A percentile compares a stretch with the other conserved stretches of the same genome.
These are phyloP conservation scores for Mus spretus DNA, from an alignment of 2,797 vertebrate species.

Conservation along the genomic window DNA sequence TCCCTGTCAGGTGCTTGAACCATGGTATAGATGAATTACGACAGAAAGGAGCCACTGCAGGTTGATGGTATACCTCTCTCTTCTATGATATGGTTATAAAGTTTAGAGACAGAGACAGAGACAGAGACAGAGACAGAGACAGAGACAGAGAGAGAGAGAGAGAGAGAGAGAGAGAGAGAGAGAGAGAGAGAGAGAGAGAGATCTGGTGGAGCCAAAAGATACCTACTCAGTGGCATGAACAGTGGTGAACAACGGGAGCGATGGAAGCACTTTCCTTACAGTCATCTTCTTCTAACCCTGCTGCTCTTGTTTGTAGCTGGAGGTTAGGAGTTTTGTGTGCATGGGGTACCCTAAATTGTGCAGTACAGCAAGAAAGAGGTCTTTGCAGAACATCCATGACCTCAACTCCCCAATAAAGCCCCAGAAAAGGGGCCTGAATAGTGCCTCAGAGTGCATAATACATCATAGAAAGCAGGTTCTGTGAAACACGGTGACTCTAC, in stretches of 20 bases:
- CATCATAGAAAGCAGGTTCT: background rate
- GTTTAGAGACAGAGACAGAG: too few species aligned
- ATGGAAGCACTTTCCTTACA: constrained; percentile 7
- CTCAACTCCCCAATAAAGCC: too few species aligned
- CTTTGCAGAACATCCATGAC: background rate
- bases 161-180: too few species aligned
- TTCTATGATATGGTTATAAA: background rate
- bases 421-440: background rate
- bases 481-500: rapidly evolving
- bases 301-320: background rate
- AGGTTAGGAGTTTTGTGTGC: background rate
- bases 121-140: too few species aligned
- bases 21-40: background rate
- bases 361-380: background rate
- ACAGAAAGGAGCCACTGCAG: background rate
- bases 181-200: too few species aligned
- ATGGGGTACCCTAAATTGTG: background rate
- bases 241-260: background rate
- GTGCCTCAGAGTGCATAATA: background rate
- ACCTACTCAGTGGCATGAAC: background rate
- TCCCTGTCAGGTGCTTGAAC: background rate
- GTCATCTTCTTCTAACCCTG: background rate
- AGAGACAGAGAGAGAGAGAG: too few species aligned
- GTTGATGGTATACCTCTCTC: background rate
- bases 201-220: background rate